Percentiles rank a stretch among this genome's conserved stretches.
These are phyloP conservation scores for Drosophila quadrilineata DNA, from an alignment of 1,140 invertebrate genomes.

Conservation along the genomic window DNA sequence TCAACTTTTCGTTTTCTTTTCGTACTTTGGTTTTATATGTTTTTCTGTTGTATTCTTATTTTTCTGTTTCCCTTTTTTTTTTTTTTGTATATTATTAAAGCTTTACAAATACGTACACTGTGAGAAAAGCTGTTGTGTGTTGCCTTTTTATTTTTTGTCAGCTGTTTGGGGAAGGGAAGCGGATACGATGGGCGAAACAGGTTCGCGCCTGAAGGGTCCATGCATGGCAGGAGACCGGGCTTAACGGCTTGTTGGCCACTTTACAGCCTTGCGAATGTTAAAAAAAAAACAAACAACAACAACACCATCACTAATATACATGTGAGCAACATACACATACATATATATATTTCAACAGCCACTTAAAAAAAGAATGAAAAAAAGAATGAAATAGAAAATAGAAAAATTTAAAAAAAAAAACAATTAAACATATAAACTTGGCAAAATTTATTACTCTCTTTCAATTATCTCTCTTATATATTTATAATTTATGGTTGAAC, in stretches of 20 bases:
- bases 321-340: neutral
- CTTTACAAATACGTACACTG: constrained; percentile 12
- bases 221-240: constrained; percentile 36
- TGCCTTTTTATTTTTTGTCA: too few relatives aligned
- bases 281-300: constrained; percentile 26
- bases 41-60: constrained; percentile 1
- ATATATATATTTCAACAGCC: constrained; percentile 5
- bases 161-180: too few relatives aligned
- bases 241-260: constrained; percentile 76
- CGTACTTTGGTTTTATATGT: too few relatives aligned
- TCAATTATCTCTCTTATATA: too few relatives aligned
- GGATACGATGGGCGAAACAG: too few relatives aligned
- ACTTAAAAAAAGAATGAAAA: constrained; percentile 31
- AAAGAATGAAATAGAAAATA: constrained; percentile 24
- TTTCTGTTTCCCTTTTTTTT: neutral
- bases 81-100: constrained; percentile 27
- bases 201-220: constrained; percentile 1
- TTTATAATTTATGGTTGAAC: too few relatives aligned
- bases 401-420: constrained; percentile 4
- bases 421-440: neutral
- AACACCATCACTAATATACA: constrained; percentile 6
- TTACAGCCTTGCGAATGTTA: constrained; percentile 54
- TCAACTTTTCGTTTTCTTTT: constrained; percentile 14
- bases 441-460: constrained; percentile 1
- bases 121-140: neutral